Percentiles rank a stretch among this genome's conserved stretches.
Conservation (phyloP, 1,140 invertebrate species). For the Yoshiicerus persimilis region DNA sequence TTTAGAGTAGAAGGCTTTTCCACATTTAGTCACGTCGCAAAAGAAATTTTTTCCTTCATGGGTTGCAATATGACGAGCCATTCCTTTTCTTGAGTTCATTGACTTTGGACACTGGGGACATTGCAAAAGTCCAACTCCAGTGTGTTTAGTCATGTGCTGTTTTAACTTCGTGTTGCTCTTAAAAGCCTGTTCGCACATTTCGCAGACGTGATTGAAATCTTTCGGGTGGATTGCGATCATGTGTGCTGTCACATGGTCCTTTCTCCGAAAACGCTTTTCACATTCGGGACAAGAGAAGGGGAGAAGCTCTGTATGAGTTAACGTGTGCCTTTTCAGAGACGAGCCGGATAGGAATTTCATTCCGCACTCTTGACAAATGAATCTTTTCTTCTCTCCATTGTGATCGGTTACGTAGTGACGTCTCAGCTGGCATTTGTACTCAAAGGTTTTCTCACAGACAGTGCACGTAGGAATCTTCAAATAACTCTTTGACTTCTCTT, state of each 20-base stretch:
- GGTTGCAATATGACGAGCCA: neutral
- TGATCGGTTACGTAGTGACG: neutral
- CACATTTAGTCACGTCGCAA: neutral
- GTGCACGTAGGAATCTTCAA: neutral
- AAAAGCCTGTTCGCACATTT: neutral
- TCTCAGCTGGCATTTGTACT: neutral
- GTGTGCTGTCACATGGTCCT: neutral
- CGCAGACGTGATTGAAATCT: neutral
- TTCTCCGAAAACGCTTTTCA: neutral
- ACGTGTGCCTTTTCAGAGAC: too few species aligned
- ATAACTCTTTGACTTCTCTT: neutral
- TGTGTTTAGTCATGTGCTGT: neutral
- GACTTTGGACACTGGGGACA: neutral
- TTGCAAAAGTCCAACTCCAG: neutral
- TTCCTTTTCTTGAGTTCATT: neutral
- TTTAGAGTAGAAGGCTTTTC: neutral
- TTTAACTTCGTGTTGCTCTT: neutral
- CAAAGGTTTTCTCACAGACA: neutral
- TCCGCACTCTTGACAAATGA: neutral
- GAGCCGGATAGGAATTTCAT: too few species aligned
- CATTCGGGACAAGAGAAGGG: neutral
- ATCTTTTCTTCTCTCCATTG: neutral
- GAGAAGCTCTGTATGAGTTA: too few species aligned
- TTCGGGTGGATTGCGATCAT: neutral
- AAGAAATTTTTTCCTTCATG: neutral